Conservation (phyloP, 2,797 vertebrate genomes). For the Balearica regulorum region DNA sequence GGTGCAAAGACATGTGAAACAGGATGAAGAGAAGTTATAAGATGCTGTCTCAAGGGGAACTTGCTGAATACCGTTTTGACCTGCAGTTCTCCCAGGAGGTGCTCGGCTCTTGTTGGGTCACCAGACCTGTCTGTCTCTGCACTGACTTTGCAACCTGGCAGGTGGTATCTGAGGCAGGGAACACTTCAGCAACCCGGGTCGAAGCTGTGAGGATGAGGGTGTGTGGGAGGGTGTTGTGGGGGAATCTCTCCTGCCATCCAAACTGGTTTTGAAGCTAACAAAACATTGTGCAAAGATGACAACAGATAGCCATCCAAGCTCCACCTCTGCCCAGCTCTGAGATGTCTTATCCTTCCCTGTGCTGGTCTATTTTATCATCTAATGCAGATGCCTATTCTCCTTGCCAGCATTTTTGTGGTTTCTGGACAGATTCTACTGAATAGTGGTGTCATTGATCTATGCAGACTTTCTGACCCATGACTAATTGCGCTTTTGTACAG, state of each 20-base stretch:
- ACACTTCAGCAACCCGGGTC: background rate
- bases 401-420: background rate
- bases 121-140: background rate
- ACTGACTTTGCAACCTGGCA: background rate
- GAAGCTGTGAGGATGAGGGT: background rate
- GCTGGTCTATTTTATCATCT: background rate
- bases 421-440: background rate
- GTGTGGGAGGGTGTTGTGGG: background rate
- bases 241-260: background rate
- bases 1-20: background rate
- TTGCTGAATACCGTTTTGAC: background rate
- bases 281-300: background rate
- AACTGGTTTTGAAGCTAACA: background rate
- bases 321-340: background rate
- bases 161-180: background rate
- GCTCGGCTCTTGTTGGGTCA: background rate
- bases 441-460: background rate
- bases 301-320: background rate
- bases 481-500: background rate
- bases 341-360: background rate
- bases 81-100: background rate
- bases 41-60: background rate
- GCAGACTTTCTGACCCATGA: background rate
- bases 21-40: background rate
- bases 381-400: background rate